Conservation (phyloP, 2,113 vertebrate genomes). For the Zootoca vivipara region DNA sequence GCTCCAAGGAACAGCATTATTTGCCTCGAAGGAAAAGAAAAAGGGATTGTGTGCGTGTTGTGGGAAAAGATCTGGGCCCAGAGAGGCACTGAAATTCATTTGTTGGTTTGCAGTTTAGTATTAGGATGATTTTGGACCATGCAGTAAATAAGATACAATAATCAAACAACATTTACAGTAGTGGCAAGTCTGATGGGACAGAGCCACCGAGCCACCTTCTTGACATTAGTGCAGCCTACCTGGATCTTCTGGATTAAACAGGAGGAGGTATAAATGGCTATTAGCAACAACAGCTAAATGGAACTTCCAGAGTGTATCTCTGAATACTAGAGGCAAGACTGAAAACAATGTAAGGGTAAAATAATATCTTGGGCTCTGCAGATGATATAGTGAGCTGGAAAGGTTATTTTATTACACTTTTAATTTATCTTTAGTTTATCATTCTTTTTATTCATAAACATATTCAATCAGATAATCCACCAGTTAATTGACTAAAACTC, state of each 20-base stretch:
- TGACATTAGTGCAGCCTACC: too few relatives aligned
- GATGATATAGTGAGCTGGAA: background rate
- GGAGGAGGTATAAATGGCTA: background rate
- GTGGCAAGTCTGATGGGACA: too few relatives aligned
- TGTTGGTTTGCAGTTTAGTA: too few relatives aligned
- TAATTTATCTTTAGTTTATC: too few relatives aligned
- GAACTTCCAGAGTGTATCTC: background rate
- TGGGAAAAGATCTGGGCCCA: background rate
- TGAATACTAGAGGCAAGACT: background rate
- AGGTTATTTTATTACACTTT: background rate
- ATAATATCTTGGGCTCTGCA: background rate
- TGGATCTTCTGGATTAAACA: background rate
- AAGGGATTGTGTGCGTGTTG: background rate
- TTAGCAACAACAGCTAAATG: background rate
- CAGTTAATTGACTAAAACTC: background rate
- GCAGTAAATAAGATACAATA: background rate
- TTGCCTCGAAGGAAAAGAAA: background rate
- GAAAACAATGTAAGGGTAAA: background rate
- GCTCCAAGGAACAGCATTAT: background rate
- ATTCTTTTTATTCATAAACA: too few relatives aligned
- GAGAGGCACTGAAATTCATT: background rate
- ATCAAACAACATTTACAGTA: background rate
- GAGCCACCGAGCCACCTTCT: too few relatives aligned
- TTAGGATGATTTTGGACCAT: background rate
- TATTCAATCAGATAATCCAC: too few relatives aligned